Percentiles rank a stretch among this genome's conserved stretches.
These are phyloP conservation scores for Cephus rjabovi DNA, from an alignment of 2,888 invertebrate species.

Conservation along the genomic window DNA sequence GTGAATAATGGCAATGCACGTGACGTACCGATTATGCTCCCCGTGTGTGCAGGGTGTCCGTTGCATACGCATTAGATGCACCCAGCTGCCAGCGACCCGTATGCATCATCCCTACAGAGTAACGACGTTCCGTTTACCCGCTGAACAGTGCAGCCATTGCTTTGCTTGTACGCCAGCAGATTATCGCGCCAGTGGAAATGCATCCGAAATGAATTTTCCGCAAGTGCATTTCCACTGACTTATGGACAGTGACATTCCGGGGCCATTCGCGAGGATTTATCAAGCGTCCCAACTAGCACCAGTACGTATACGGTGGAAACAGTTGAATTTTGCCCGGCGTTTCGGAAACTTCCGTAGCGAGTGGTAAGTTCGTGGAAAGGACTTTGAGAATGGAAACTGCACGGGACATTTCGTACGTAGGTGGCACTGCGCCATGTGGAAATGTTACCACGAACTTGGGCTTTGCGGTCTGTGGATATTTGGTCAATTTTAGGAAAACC, in stretches of 20 bases:
- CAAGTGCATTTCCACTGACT: neutral
- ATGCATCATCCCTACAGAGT: conserved; percentile 37
- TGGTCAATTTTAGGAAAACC: too few species aligned
- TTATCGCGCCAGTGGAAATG: conserved; percentile 18
- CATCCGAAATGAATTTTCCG: neutral
- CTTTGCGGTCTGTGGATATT: too few species aligned
- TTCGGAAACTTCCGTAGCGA: neutral
- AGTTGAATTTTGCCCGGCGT: neutral
- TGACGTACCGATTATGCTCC: neutral
- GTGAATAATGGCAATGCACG: neutral
- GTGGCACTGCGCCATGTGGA: neutral
- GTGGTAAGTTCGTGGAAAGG: neutral
- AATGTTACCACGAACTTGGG: neutral
- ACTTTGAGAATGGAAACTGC: neutral
- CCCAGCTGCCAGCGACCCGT: conserved; percentile 30
- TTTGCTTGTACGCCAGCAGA: neutral
- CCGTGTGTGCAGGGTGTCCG: neutral
- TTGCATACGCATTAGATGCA: neutral
- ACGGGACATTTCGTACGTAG: neutral
- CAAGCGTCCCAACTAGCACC: neutral
- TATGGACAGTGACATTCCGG: neutral
- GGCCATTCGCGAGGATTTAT: neutral
- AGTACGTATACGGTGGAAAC: neutral
- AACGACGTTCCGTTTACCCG: neutral
- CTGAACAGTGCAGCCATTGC: neutral